Conservation (phyloP, 2,888 invertebrate genomes). For the Sussaba pulchella region DNA sequence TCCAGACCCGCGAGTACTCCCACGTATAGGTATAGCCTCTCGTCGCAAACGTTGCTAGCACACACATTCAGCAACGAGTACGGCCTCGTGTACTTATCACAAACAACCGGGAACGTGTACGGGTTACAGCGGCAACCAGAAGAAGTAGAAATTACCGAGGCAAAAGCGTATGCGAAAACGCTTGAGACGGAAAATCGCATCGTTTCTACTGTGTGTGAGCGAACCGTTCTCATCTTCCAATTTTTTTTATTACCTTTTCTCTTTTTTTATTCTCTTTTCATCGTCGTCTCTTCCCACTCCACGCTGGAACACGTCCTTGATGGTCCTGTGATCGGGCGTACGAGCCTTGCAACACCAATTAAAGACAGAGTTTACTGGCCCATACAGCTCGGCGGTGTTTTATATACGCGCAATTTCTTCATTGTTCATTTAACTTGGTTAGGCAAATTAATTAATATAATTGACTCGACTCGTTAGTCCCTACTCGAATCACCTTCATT, state of each 20-base stretch:
- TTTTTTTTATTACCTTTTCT: slow-evolving; percentile 31
- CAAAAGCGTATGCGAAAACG: slow-evolving; percentile 8
- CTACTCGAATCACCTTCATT: slow-evolving; percentile 59
- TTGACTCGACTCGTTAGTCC: slow-evolving; percentile 81
- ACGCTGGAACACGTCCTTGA: slow-evolving; percentile 69
- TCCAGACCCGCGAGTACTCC: slow-evolving; percentile 81
- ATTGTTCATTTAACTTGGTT: slow-evolving; percentile 78
- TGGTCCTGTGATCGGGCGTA: slow-evolving; percentile 55
- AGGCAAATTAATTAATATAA: slow-evolving; percentile 83
- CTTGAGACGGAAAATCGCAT: slow-evolving; percentile 28
- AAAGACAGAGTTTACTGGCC: slow-evolving; percentile 54
- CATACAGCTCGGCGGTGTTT: slow-evolving; percentile 46
- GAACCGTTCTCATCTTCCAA: slow-evolving; percentile 23
- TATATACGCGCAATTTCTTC: slow-evolving; percentile 64
- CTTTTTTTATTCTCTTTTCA: slow-evolving; percentile 47
- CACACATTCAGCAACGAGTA: slow-evolving; percentile 15
- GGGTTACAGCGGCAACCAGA: background rate
- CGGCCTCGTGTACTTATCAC: background rate
- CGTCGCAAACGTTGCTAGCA: slow-evolving; percentile 2
- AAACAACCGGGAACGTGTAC: background rate
- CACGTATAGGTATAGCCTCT: slow-evolving; percentile 72
- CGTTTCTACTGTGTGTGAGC: slow-evolving; percentile 36
- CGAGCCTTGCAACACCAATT: slow-evolving; percentile 53
- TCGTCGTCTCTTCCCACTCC: slow-evolving; percentile 67
- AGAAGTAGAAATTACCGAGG: slow-evolving; percentile 21